These are phyloP conservation scores for Larimichthys polyactis DNA, from an alignment of 2,113 vertebrate genomes.

Conservation along the genomic window DNA sequence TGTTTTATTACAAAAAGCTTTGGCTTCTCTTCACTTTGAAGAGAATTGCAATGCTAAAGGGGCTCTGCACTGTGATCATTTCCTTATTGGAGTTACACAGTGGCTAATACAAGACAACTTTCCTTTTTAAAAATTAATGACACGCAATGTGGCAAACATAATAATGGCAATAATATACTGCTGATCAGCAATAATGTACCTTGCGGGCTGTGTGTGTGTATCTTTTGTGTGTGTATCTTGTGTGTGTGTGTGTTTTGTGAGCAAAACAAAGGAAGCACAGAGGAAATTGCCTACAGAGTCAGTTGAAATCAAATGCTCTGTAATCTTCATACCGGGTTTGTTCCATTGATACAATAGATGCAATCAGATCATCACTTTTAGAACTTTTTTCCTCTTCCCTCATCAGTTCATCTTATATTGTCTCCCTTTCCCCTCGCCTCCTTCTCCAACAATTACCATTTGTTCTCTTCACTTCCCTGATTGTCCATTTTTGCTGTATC, in stretches of 20 bases:
- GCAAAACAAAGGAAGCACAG: slow-evolving; percentile 33
- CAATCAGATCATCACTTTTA: slow-evolving; percentile 46
- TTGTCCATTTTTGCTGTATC: slow-evolving; percentile 4
- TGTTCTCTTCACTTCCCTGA: slow-evolving; percentile 4
- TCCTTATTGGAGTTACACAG: slow-evolving; percentile 41
- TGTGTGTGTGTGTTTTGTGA: slow-evolving; percentile 9
- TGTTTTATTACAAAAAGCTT: background rate
- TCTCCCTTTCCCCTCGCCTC: background rate
- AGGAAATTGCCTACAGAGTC: slow-evolving; percentile 49
- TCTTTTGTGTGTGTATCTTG: background rate
- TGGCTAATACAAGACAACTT: slow-evolving; percentile 24
- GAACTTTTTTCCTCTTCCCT: slow-evolving; percentile 32
- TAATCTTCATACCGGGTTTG: slow-evolving; percentile 43
- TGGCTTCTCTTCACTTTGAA: slow-evolving; percentile 30
- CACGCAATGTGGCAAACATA: slow-evolving; percentile 22
- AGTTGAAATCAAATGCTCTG: slow-evolving; percentile 62
- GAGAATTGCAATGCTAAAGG: slow-evolving; percentile 31
- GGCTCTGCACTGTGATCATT: slow-evolving; percentile 14
- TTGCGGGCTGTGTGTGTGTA: slow-evolving; percentile 3
- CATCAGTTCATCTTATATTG: slow-evolving; percentile 24
- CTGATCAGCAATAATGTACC: slow-evolving; percentile 48
- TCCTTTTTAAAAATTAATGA: slow-evolving; percentile 41
- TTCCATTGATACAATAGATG: slow-evolving; percentile 42
- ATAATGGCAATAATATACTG: slow-evolving; percentile 43
- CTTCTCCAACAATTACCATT: slow-evolving; percentile 28